Base-by-base conservation (phyloP, 2,888 invertebrate species). In the Panorpa germanica region DNA sequence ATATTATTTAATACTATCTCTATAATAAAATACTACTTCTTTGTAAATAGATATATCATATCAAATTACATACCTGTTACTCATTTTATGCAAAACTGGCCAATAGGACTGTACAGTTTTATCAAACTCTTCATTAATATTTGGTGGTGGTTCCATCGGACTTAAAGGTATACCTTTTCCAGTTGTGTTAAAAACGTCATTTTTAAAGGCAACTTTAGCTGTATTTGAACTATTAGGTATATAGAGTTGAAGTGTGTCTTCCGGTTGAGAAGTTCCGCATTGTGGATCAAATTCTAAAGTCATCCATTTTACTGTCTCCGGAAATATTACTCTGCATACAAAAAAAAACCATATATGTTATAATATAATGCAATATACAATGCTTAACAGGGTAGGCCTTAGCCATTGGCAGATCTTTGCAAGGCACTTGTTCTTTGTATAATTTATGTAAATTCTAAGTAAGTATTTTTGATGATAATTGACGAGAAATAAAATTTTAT, bases 271-370 rank as follows among this genome's bases (percentile, higher is more conserved):
- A 0, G 93, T 93, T 29, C 86, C 74, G 51, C 90, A 91, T 35
- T 80, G 72, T 0, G 80, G 67, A 48, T 93, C 93, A 57, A 96
- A 93, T 56, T 95, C 91, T 4, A 96, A 56, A 9, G 82, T 80
- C 46, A 96, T 63, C 83, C 93, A 93, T 39, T 82, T 77, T 1
- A 96, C 85, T 38, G 66, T 66, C 3, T 75, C 61, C 1, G 93
- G 90, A 55, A 96, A 95, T 22, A 74, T 63, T 6, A 93, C 88
- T 50, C 80, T 78, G 46, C 36, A 42, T 36, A 17, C 31, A 29
- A 24, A 19, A 37, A 33, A 28, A 30, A 16, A 9, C 28, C 8
- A 23, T 9, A n/a, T 20, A n/a, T 20, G n/a, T 20, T 20, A 9
- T 20, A 9, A n/a, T 20, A 20, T 20, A 9, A 9, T n/a, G 8